phyloP scores from a whole-genome alignment of 2,113 vertebrate genomes.

The Anthoscopus minutus region DNA sequence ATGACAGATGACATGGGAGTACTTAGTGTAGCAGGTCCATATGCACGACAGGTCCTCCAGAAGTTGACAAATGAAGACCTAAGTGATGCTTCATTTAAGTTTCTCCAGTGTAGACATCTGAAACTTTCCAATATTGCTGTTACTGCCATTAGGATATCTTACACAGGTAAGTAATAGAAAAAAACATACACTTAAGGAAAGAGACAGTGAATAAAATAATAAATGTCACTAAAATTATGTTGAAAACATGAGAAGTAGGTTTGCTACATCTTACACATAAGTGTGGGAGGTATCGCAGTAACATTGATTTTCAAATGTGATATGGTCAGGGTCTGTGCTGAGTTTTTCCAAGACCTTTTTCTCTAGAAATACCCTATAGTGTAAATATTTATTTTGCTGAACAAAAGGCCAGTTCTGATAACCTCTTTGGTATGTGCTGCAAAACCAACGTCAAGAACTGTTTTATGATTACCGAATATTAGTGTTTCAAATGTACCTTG shows the following conservation, averaged over 20 bases:
- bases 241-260: background rate
- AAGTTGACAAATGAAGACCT: constrained; percentile 87
- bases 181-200: background rate
- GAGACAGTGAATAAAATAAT: background rate
- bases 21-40: constrained; percentile 87
- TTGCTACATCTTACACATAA: background rate
- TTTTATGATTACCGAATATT: background rate
- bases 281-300: background rate
- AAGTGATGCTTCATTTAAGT: constrained; percentile 83
- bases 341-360: constrained; percentile 5
- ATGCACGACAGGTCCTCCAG: constrained; percentile 85
- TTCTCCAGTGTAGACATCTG: constrained; percentile 85
- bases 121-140: constrained; percentile 76
- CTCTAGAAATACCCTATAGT: background rate
- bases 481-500: background rate
- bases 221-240: background rate
- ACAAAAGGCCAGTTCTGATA: constrained; percentile 54
- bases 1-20: constrained; percentile 88
- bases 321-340: background rate
- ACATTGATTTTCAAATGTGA: background rate
- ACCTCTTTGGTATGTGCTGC: constrained; percentile 25
- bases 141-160: constrained; percentile 91
- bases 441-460: constrained; percentile 30
- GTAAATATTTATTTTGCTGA: constrained; percentile 44
- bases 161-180: constrained; percentile 79